Base-by-base conservation (phyloP, 2,797 vertebrate species). In the Lithobates pipiens region DNA sequence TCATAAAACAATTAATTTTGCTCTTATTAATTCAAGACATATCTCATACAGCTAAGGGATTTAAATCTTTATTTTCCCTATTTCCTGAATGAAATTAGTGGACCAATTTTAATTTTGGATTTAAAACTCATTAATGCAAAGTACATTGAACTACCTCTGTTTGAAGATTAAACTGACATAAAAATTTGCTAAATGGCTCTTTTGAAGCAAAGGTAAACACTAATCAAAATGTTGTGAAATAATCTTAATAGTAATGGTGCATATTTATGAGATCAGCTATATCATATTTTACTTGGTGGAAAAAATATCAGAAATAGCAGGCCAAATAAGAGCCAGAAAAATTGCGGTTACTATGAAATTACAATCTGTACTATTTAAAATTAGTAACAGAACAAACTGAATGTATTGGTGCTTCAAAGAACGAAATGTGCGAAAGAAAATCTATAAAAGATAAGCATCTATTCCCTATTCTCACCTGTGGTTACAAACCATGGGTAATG, bases 171-270 rank as follows among this genome's bases (percentile, higher is more conserved):
- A 21, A 29, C 16, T 89, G 42, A 27, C 65, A 88, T n/a, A 74
- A 86, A 93, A 92, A 90, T 89, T 89, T 89, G 44, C 21, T 89
- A 72, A 67, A 88, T 88, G 18, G 75, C 68, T 87, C 79, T 57
- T 91, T 90, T 88, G 85, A 91, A 89, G 77, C 72, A 90, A 89
- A 91, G 36, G 61, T 91, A 92, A 93, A 92, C 34, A 88, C 25
- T 86, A 88, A 88, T 86, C 18, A 90, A 91, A 88, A 50, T 88
- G 69, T 89, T 93, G 91, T 91, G 0, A 90, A 91, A 89, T 88
- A 90, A 57, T 88, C 68, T 83, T 87, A 83, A 78, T 76, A 25
- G 5, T 76, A 90, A 76, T 80, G 15, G 9, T 88, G 79, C 13
- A 77, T 88, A 80, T 88, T 91, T 91, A 88, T 84, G 77, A 89